Evolutionary conservation across 2,113 vertebrate genomes (phyloP), one percentile per base, ranked within the genome.

Genomic region (Ameiurus melas): DNA sequence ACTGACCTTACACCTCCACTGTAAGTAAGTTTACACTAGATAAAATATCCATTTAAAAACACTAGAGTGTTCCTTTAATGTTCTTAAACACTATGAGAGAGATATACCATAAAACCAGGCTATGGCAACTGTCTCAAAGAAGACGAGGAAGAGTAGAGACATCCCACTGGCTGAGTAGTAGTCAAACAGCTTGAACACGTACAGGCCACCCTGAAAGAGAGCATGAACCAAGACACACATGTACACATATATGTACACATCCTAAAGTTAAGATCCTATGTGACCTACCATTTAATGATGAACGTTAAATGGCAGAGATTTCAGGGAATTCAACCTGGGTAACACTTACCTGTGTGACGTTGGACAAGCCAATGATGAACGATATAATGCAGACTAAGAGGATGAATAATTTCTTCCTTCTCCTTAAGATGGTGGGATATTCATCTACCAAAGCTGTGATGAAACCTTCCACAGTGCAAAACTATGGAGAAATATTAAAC

Each of bases 161-260:
- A 98, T 98, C 90, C 97, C 97, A 85, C 97, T 98, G 91, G 97
- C 97, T 0, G 97, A 98, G 93, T 98, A 98, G 93, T 98, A 97
- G 93, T 98, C 97, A 93, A 98, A 98, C 81, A 98, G 92, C 94
- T 98, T 98, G 94, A 98, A 98, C 78, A 98, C 97, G 84, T 97
- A 98, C 89, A 98, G 95, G 27, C 97, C 97, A 14, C 97, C 96
- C 97, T 91, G 70, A 85, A 86, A 73, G 39, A 79, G 0, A 81
- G 14, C 22, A 71, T 55, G 53, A 79, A 33, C 78, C 75, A 55
- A 80, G 10, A 90, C 12, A 88, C 82, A 93, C 47, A 77, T 39
- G n/a, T n/a, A n/a, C n/a, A 62, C 43, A n/a, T 13, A 2, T 13
- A 60, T 22, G 55, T 10, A 83, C 14, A 73, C 33, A 83, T 79